Percentiles rank a stretch among this genome's conserved stretches.
phyloP scores from a whole-genome alignment of 2,888 invertebrate genomes.

The Trilocha varians region DNA sequence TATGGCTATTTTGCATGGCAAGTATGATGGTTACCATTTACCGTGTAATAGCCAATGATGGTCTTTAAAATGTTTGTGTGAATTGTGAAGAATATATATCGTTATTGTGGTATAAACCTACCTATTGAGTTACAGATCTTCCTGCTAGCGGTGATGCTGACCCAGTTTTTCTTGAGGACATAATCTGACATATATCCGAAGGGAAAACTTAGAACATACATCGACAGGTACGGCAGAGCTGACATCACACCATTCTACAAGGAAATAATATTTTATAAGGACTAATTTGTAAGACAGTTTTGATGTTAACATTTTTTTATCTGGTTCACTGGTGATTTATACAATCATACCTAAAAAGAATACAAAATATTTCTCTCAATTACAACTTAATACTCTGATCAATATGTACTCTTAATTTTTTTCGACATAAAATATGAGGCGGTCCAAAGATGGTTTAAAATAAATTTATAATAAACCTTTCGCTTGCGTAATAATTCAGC shows the following conservation, averaged over 20 bases:
- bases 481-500: too few relatives aligned
- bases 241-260: constrained; percentile 76
- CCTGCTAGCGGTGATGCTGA: constrained; percentile 57
- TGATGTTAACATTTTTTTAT: background rate
- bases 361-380: too few relatives aligned
- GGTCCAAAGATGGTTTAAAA: too few relatives aligned
- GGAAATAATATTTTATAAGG: background rate
- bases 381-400: too few relatives aligned
- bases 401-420: too few relatives aligned
- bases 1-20: too few relatives aligned
- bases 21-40: too few relatives aligned
- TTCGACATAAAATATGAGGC: too few relatives aligned
- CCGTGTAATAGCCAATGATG: too few relatives aligned
- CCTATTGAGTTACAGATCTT: constrained; percentile 38
- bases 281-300: background rate
- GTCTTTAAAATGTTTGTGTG: background rate
- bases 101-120: constrained; percentile 9
- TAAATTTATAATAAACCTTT: too few relatives aligned
- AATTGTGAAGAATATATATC: background rate
- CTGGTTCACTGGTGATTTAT: background rate
- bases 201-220: constrained; percentile 71
- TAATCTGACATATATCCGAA: constrained; percentile 62
- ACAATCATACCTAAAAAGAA: too few relatives aligned
- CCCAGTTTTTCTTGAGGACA: constrained; percentile 54
- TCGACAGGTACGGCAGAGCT: constrained; percentile 78